Evolutionary conservation across 2,797 vertebrate species (phyloP), one percentile per base, ranked within the genome.

Genomic region (Lagorchestes hirsutus): DNA sequence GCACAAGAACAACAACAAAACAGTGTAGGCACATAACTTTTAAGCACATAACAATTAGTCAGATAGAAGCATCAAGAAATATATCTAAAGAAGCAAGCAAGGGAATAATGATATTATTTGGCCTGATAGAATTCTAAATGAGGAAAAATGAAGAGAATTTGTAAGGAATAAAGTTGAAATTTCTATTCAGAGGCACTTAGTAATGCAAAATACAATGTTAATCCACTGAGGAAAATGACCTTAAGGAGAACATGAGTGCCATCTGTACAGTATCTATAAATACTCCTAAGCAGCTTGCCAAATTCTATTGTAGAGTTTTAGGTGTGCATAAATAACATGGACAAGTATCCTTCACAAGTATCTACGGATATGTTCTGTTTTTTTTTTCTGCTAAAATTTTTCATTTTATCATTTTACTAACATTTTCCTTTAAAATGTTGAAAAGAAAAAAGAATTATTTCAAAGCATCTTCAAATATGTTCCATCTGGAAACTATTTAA

Each of bases 371-470:
- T 13, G 31, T 67, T 34, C 2, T 62, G 59, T 2, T 13, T 62
- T 34, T 87, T n/a, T 92, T 95, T 55, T 55, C 13, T 55, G 50
- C 52, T 14, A 9, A 40, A 40, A 55, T 56, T 92, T 90, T 62
- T 90, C 54, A 67, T 59, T 90, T 18, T 14, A 93, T 34, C 11
- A 74, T 40, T 22, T 74, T 74, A 40, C 67, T 74, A 62, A 74
- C 6, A 18, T 74, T 74, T 74, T 40, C n/a, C 22, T 93, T 94
- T 27, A 28, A 92, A 94, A 55, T 55, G 57, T 54, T 55, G 54
- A 95, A 96, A 74, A 55, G 4, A 56, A 27, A 96, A 96, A 52
- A 52, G 5, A 52, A 50, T 91, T 54, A 8, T 96, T 97, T 97
- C 62, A 98, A 59, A 96, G 31, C 3, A 92, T 91, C 90, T 74